Percentiles rank a stretch among this genome's conserved stretches.
Evolutionary conservation across 2,113 vertebrate species (phyloP).

Genomic region (Lasiurus borealis): DNA sequence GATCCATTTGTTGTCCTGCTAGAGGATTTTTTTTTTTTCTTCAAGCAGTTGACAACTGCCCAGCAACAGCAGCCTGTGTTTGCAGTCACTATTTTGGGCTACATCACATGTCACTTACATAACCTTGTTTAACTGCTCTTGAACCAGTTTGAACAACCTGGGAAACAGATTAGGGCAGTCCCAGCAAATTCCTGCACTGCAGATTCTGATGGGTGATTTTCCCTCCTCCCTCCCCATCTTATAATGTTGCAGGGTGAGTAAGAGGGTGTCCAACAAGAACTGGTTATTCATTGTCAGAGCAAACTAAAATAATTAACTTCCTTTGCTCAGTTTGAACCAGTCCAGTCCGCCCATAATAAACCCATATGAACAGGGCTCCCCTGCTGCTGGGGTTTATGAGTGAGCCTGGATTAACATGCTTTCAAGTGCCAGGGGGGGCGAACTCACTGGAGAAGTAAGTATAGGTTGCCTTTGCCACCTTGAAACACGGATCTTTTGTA

Average conservation of each 20-base stretch:
- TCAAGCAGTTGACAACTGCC: slow-evolving; percentile 87
- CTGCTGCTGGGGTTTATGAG: slow-evolving; percentile 69
- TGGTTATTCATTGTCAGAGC: slow-evolving; percentile 87
- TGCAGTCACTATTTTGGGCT: slow-evolving; percentile 91
- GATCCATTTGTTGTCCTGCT: slow-evolving; percentile 80
- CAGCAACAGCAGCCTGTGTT: slow-evolving; percentile 90
- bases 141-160: slow-evolving; percentile 91
- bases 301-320: slow-evolving; percentile 88
- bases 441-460: not conserved
- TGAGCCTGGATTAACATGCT: slow-evolving; percentile 48
- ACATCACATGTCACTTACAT: slow-evolving; percentile 92
- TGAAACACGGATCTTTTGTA: not conserved
- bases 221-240: slow-evolving; percentile 47
- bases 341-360: slow-evolving; percentile 76
- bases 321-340: slow-evolving; percentile 86
- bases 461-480: not conserved
- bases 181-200: slow-evolving; percentile 77
- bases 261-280: slow-evolving; percentile 71
- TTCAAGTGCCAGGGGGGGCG: slow-evolving; percentile 51
- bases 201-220: slow-evolving; percentile 64
- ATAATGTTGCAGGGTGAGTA: not conserved
- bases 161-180: slow-evolving; percentile 88
- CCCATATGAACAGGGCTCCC: slow-evolving; percentile 76
- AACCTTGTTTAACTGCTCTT: slow-evolving; percentile 91
- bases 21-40: slow-evolving; percentile 58